Conservation (phyloP, 2,797 vertebrate species). For the Notolabrus celidotus region DNA sequence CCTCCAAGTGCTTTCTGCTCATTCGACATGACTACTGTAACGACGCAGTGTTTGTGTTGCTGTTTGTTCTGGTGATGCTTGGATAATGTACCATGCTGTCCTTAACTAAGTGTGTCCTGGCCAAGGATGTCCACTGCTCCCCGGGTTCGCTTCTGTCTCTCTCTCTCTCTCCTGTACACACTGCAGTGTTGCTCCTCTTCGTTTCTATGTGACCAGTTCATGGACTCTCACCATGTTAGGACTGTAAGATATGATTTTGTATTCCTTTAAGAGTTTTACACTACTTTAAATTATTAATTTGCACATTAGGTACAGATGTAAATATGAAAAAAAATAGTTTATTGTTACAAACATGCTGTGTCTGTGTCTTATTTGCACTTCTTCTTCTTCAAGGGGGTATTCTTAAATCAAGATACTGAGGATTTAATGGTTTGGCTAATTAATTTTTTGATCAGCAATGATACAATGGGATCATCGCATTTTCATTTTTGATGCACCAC, state of each 20-base stretch:
- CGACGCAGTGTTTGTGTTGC: slow-evolving; percentile 80
- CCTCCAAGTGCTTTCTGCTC: slow-evolving; percentile 82
- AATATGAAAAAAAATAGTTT: slow-evolving; percentile 88
- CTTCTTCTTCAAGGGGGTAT: slow-evolving; percentile 35
- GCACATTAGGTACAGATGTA: slow-evolving; percentile 89
- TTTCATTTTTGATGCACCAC: too few relatives aligned
- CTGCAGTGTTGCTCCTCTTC: slow-evolving; percentile 79
- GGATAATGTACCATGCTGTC: slow-evolving; percentile 79
- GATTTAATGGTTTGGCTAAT: slow-evolving; percentile 4
- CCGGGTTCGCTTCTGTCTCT: slow-evolving; percentile 81
- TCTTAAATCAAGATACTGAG: slow-evolving; percentile 7
- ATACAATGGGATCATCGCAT: too few relatives aligned
- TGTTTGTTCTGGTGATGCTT: slow-evolving; percentile 81
- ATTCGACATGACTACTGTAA: slow-evolving; percentile 78
- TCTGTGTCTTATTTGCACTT: slow-evolving; percentile 84
- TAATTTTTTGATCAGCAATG: background rate
- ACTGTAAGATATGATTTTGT: slow-evolving; percentile 86
- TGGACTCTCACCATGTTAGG: slow-evolving; percentile 85
- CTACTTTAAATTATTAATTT: slow-evolving; percentile 90
- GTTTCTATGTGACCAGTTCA: slow-evolving; percentile 81
- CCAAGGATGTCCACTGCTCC: slow-evolving; percentile 86
- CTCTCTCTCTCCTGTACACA: slow-evolving; percentile 79
- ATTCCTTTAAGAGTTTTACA: slow-evolving; percentile 88
- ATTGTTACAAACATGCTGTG: slow-evolving; percentile 87
- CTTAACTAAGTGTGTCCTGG: slow-evolving; percentile 82